Base-by-base conservation (phyloP, 1,140 invertebrate species). In the Hypothenemus hampei region DNA sequence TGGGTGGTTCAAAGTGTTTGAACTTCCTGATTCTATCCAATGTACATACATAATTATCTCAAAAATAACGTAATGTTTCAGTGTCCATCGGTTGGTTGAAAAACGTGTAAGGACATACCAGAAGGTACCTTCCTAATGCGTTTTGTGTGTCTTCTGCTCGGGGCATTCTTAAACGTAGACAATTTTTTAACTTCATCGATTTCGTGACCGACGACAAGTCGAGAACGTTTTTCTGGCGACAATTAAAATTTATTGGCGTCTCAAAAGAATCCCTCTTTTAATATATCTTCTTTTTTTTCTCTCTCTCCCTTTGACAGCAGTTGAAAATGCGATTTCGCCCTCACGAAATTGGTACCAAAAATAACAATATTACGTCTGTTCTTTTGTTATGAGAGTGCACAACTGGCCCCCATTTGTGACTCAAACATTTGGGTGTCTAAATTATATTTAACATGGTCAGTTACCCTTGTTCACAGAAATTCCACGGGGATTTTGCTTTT, bases 371-470 rank as follows among this genome's bases (percentile, higher is more conserved):
- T 13, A 47, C 13, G 11, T 37, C 35, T 37, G 29, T 37, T 23
- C 47, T 49, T 49, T 49, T 49, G 47, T 44, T 20, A 23, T 22
- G 20, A 15, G 18, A 31, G 10, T 8, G 35, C 11, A 16, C 44
- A 44, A 19, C 21, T 29, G 26, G 41, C 40, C 52, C 39, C 41
- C 36, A 45, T 55, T 46, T 45, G 21, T 55, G 41, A 45, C 29
- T 46, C 33, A 44, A 46, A 43, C 33, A n/a, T n/a, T n/a, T n/a
- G 47, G 8, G 33, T 49, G 47, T 10, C 41, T 44, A 55, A 55
- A 55, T 55, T 55, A 54, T 55, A 55, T 55, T 55, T 44, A 37
- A 36, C 41, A 55, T 44, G 52, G 52, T 55, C 52, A 55, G 52
- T 55, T 55, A 55, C 41, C 33, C 44, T 24, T 47, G 52, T 35